Conservation (phyloP, 1,140 invertebrate species). For the Tetramorium parvispinum region DNA sequence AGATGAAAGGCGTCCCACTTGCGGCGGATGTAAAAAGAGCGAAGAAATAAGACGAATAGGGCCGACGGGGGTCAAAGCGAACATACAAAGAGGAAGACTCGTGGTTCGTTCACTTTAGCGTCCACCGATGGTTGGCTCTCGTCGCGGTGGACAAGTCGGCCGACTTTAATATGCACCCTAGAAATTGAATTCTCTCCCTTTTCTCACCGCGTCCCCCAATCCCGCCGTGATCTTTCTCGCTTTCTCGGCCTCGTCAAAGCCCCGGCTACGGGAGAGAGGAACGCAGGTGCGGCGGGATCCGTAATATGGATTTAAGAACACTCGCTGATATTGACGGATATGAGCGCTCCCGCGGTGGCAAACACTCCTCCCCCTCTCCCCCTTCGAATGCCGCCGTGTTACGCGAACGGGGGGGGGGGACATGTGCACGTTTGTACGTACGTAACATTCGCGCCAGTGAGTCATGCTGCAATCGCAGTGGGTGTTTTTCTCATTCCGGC, state of each 20-base stretch:
- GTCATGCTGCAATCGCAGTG: conserved; percentile 60
- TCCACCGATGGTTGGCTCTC: conserved; percentile 55
- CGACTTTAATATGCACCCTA: conserved; percentile 81
- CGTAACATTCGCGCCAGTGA: conserved; percentile 55
- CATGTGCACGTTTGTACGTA: conserved; percentile 39
- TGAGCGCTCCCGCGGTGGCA: conserved; percentile 63
- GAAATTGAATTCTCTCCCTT: conserved; percentile 79
- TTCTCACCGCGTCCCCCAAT: conserved; percentile 12
- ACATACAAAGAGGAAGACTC: conserved; percentile 68
- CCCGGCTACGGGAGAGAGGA: conserved; percentile 51
- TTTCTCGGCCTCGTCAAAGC: conserved; percentile 46
- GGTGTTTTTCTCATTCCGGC: conserved; percentile 71
- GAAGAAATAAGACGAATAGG: conserved; percentile 31
- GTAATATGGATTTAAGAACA: conserved; percentile 75
- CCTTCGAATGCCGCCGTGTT: conserved; percentile 17
- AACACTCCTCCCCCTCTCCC: conserved; percentile 13
- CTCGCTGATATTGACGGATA: conserved; percentile 73
- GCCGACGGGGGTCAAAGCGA: conserved; percentile 36
- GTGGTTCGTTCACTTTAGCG: conserved; percentile 65
- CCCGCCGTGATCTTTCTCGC: neutral
- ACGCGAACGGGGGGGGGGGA: conserved; percentile 26
- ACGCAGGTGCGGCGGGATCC: conserved; percentile 71
- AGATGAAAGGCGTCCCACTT: conserved; percentile 67
- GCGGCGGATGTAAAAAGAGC: conserved; percentile 55
- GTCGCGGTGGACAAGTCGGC: conserved; percentile 74